Evolutionary conservation across 1,140 invertebrate genomes (phyloP).

Genomic region (Ceratosolen fusciceps): DNA sequence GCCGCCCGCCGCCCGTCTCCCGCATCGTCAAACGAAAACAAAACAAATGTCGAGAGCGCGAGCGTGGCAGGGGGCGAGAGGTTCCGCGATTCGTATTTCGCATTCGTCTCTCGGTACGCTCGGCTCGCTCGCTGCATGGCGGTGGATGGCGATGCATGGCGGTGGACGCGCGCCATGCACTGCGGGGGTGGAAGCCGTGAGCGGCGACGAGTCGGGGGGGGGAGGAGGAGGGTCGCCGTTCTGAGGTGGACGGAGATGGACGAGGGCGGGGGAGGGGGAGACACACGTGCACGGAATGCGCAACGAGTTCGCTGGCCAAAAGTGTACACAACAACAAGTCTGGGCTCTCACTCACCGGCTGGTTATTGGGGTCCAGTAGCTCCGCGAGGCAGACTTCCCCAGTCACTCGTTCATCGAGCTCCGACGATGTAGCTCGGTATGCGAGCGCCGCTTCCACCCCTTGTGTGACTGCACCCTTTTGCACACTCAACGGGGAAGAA

Average conservation of each 20-base stretch:
- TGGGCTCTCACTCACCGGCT: slow-evolving; percentile 28
- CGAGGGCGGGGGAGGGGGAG: neutral
- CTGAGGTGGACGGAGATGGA: neutral
- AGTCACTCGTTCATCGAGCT: neutral
- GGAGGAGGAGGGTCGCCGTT: neutral
- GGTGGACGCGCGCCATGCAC: no score
- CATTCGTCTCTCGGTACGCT: no score
- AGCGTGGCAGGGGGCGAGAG: no score
- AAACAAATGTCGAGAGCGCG: no score
- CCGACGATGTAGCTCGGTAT: no score
- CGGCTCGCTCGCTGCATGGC: no score
- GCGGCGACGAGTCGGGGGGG: neutral
- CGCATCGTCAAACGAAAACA: neutral
- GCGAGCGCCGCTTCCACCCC: no score
- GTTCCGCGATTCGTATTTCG: no score
- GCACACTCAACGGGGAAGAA: neutral
- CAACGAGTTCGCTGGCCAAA: neutral
- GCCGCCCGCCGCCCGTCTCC: no score
- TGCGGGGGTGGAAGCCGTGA: no score
- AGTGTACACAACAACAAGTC: neutral
- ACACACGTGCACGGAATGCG: neutral
- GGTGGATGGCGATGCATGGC: no score
- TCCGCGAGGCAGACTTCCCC: neutral
- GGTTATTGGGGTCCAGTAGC: slow-evolving; percentile 8
- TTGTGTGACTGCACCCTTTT: no score